These are phyloP conservation scores for Callyntrura sp. DNA, from an alignment of 2,888 invertebrate genomes.

Conservation along the genomic window DNA sequence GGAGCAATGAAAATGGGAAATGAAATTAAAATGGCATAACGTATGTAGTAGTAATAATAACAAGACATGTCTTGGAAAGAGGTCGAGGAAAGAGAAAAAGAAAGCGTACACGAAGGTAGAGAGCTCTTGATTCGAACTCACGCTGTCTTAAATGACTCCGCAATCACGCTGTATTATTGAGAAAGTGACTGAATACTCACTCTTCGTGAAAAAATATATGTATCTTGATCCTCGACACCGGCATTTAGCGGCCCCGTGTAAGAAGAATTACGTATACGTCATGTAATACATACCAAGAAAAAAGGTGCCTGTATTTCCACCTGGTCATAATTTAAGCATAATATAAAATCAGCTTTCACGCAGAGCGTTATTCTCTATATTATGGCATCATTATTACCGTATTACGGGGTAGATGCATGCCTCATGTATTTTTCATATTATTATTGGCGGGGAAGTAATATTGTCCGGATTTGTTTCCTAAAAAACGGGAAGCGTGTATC, in stretches of 20 bases:
- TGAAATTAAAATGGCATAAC: constrained; percentile 34
- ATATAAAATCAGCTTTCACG: constrained; percentile 35
- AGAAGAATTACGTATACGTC: not conserved
- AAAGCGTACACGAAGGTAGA: constrained; percentile 26
- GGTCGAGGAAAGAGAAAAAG: not conserved
- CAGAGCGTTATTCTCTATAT: not conserved
- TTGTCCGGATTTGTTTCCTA: constrained; percentile 36
- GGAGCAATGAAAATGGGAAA: constrained; percentile 31
- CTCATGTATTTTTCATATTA: constrained; percentile 46
- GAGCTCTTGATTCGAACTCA: not conserved
- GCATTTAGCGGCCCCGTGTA: constrained; percentile 1
- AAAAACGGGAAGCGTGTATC: not conserved
- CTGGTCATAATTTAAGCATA: not conserved
- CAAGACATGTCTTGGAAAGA: constrained; percentile 2
- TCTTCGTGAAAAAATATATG: constrained; percentile 10
- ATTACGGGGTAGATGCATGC: not conserved
- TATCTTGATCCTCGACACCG: constrained; percentile 47
- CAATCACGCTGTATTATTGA: not conserved
- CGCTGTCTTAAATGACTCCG: not conserved
- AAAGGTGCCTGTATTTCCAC: not conserved
- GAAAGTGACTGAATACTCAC: not conserved
- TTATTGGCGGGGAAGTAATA: constrained; percentile 34
- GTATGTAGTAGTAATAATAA: not conserved
- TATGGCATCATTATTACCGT: not conserved
- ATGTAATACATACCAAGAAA: constrained; percentile 7